Evolutionary conservation across 2,113 vertebrate species (phyloP).

Genomic region (Passer montanus): DNA sequence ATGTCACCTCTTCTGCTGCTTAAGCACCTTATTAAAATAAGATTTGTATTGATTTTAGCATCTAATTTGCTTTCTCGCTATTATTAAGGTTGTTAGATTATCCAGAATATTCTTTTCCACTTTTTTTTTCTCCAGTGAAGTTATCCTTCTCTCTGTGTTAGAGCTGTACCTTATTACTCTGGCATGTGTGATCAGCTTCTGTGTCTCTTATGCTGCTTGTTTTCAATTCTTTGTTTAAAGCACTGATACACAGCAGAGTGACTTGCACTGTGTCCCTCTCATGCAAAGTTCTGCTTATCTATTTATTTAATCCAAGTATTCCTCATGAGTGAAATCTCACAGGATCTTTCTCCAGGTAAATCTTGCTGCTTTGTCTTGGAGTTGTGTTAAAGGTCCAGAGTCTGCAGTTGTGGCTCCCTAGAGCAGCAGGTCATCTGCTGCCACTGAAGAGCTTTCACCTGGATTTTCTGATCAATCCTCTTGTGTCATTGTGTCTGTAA

Average conservation of each 20-base stretch:
- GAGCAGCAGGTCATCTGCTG: background rate
- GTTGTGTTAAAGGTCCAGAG: background rate
- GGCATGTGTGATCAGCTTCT: background rate
- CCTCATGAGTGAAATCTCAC: background rate
- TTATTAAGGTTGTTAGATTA: background rate
- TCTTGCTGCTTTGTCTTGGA: background rate
- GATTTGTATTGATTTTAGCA: background rate
- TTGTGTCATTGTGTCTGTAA: background rate
- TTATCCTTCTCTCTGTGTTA: background rate
- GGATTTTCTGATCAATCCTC: background rate
- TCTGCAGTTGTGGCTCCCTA: background rate
- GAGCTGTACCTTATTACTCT: background rate
- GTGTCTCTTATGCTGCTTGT: rapidly evolving
- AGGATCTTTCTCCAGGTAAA: background rate
- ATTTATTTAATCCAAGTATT: background rate
- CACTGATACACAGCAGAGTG: background rate
- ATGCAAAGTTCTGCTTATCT: background rate
- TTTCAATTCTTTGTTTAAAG: background rate
- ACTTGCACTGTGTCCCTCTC: background rate
- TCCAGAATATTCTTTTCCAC: background rate
- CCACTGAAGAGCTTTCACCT: background rate
- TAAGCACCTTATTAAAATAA: slow-evolving; percentile 9
- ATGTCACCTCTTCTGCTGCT: background rate
- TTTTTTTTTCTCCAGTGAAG: background rate
- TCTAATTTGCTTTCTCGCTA: background rate